These are phyloP conservation scores for Furnarius figulus DNA, from an alignment of 2,113 vertebrate species.

Conservation along the genomic window DNA sequence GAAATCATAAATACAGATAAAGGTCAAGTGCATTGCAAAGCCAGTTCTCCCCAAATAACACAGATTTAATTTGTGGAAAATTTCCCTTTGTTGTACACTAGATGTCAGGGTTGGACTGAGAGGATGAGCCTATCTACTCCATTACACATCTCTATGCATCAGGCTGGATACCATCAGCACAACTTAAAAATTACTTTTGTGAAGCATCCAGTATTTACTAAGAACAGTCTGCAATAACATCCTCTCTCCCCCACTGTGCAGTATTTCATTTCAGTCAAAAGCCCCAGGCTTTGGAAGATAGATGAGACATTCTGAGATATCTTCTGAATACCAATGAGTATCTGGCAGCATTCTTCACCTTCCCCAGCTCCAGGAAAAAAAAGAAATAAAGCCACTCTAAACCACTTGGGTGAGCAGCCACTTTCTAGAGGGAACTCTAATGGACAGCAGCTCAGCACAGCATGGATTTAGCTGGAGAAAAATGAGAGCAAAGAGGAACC, in stretches of 20 bases:
- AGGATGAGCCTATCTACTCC: neutral
- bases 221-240: neutral
- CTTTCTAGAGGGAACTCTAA: neutral
- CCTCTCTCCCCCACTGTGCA: neutral
- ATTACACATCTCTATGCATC: accelerated
- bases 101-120: slow-evolving; percentile 33
- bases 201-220: neutral
- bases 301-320: neutral
- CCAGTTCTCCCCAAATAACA: neutral
- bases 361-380: neutral
- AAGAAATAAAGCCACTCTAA: neutral
- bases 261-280: neutral
- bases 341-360: neutral
- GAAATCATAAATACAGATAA: neutral
- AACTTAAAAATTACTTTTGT: neutral
- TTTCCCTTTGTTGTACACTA: neutral
- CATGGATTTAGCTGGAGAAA: neutral
- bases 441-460: neutral
- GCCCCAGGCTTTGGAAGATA: neutral
- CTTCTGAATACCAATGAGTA: neutral
- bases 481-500: neutral
- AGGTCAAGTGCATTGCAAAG: neutral
- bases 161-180: neutral
- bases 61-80: neutral
- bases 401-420: neutral